phyloP scores from a whole-genome alignment of 2,888 invertebrate species.

The Myopa tessellatipennis region DNA sequence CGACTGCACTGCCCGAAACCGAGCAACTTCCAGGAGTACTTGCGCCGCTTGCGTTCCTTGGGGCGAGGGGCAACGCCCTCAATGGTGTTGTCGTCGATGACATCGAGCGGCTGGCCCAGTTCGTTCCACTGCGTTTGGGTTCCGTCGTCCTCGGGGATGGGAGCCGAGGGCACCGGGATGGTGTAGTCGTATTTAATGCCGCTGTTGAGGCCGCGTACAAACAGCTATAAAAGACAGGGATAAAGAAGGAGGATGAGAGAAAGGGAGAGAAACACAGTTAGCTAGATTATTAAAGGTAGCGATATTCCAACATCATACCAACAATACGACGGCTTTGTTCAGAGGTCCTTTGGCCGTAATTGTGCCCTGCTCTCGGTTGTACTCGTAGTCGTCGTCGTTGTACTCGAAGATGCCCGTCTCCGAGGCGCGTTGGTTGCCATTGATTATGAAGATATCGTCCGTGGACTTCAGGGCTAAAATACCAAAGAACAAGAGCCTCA shows the following conservation, averaged over 20 bases:
- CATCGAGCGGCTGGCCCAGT: conserved; percentile 58
- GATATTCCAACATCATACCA: conserved; percentile 52
- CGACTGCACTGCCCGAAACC: conserved; percentile 83
- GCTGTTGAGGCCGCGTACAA: conserved; percentile 83
- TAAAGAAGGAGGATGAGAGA: neutral
- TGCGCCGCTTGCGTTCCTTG: conserved; percentile 69
- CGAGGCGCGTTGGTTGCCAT: conserved; percentile 82
- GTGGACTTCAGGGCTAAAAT: conserved; percentile 77
- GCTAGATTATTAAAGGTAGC: no score
- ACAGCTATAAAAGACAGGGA: conserved; percentile 70
- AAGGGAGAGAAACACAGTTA: no score
- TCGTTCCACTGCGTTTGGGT: conserved; percentile 63
- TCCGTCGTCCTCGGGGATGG: conserved; percentile 64
- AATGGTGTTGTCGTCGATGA: conserved; percentile 52
- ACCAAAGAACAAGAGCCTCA: conserved; percentile 2
- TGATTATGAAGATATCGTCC: conserved; percentile 83
- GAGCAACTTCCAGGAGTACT: conserved; percentile 79
- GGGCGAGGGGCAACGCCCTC: conserved; percentile 47
- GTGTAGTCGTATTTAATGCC: conserved; percentile 90
- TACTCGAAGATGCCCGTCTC: conserved; percentile 78
- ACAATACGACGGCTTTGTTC: conserved; percentile 53
- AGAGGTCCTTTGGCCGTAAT: conserved; percentile 59
- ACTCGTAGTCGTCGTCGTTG: conserved; percentile 82
- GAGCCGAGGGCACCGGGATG: conserved; percentile 72
- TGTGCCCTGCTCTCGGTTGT: conserved; percentile 72